Conservation (phyloP, 2,113 vertebrate genomes). For the Hippocampus comes region DNA sequence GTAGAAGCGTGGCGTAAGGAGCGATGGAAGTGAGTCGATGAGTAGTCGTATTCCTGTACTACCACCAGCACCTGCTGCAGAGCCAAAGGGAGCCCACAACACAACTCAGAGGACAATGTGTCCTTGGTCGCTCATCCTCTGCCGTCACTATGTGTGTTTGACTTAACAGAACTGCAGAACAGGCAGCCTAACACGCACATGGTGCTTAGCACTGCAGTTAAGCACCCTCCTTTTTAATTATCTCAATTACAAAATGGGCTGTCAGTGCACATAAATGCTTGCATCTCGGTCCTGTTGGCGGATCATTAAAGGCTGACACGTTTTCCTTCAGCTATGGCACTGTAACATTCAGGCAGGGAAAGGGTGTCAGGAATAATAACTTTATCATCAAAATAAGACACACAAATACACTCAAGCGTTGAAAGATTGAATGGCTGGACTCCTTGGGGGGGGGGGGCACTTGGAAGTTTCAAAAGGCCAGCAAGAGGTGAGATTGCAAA, state of each 20-base stretch:
- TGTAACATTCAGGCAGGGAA: conserved; percentile 45
- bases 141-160: conserved; percentile 13
- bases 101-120: conserved; percentile 33
- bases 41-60: background rate
- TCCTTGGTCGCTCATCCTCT: conserved; percentile 46
- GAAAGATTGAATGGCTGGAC: background rate
- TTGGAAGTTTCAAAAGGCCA: conserved; percentile 16
- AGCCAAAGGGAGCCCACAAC: conserved; percentile 24
- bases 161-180: conserved; percentile 26
- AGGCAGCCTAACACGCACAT: conserved; percentile 11
- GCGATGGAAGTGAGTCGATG: background rate
- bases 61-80: conserved; percentile 44
- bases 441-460: background rate
- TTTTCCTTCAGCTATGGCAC: conserved; percentile 22
- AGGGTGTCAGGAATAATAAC: conserved; percentile 45
- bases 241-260: conserved; percentile 63
- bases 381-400: conserved; percentile 49
- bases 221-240: conserved; percentile 48
- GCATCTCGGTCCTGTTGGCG: conserved; percentile 34
- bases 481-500: background rate
- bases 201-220: conserved; percentile 21
- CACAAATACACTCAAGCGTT: conserved; percentile 32
- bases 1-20: background rate
- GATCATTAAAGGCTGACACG: conserved; percentile 48
- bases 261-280: conserved; percentile 45